These are phyloP conservation scores for Platysteira castanea DNA, from an alignment of 2,113 vertebrate genomes.

Conservation along the genomic window DNA sequence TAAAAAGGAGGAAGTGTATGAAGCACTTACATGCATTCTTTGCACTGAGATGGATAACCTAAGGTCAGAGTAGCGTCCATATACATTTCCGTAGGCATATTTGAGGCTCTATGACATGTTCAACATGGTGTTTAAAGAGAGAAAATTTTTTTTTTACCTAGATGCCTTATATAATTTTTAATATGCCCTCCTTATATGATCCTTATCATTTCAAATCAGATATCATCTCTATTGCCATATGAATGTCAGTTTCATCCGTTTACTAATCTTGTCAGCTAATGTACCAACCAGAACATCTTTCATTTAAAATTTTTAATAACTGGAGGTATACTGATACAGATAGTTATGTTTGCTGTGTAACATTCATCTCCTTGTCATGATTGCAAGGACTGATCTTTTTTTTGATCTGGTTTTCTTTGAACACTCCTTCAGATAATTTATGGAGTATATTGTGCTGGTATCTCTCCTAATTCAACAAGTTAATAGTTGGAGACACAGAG, in stretches of 20 bases:
- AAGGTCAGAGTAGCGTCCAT: background rate
- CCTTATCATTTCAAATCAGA: background rate
- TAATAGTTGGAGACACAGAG: background rate
- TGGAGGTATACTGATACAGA: background rate
- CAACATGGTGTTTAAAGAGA: background rate
- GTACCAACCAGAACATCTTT: background rate
- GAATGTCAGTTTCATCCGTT: background rate
- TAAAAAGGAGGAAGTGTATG: background rate
- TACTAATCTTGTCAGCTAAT: background rate
- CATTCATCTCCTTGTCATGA: background rate
- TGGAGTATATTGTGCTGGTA: background rate
- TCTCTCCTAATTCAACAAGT: background rate
- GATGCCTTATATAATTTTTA: background rate
- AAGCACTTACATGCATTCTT: constrained; percentile 7
- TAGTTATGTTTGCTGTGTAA: background rate
- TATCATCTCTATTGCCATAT: background rate
- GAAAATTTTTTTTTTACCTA: background rate
- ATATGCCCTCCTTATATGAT: background rate
- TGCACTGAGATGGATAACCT: background rate
- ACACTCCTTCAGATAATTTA: background rate
- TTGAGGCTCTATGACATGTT: background rate
- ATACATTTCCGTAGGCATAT: background rate
- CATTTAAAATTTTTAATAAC: background rate
- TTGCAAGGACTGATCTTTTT: background rate
- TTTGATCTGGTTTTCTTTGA: background rate